Evolutionary conservation across 2,888 invertebrate species (phyloP), one percentile per base, ranked within the genome.

Genomic region (Phorcus lineatus): DNA sequence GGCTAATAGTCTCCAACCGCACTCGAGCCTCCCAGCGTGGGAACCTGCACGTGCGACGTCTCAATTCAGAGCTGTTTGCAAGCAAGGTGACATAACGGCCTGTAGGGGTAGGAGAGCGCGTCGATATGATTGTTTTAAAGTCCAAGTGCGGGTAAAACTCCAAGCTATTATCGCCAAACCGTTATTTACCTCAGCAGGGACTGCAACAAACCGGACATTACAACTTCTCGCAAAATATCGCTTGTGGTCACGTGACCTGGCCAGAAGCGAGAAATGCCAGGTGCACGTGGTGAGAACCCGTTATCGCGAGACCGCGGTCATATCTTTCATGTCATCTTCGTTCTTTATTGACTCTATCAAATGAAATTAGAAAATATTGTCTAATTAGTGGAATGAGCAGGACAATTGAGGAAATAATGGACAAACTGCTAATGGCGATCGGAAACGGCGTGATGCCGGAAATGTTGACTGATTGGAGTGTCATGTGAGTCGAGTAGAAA

Each of bases 371-470:
- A 70, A 70, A 70, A 62, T 62, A 62, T 62, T 62, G 62, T 62
- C 62, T 62, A 62, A 62, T 62, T 62, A 62, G 62, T 62, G 62
- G 28, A 62, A 70, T 70, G 70, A 70, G 70, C 70, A 40, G 40
- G 70, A 36, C 28, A 70, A 70, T 70, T 70, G 70, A 70, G 70
- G 70, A 70, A 70, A 70, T 70, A 70, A 70, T 70, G 70, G 70
- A 36, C 19, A 70, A 70, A 70, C 36, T 70, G 70, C 36, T 70
- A 31, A 70, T 70, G 70, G 36, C 36, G 70, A 40, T 70, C 40
- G 31, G 36, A 70, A 70, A 70, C 40, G 2, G 17, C 17, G 70
- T 40, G 70, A 70, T n/a, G 13, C 70, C 70, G 70, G 70, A 70
- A 31, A 40, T 70, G 40, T 70, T 70, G 70, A 40, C 70, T 70